phyloP scores from a whole-genome alignment of 2,797 vertebrate species.

The Naso thynnoides region DNA sequence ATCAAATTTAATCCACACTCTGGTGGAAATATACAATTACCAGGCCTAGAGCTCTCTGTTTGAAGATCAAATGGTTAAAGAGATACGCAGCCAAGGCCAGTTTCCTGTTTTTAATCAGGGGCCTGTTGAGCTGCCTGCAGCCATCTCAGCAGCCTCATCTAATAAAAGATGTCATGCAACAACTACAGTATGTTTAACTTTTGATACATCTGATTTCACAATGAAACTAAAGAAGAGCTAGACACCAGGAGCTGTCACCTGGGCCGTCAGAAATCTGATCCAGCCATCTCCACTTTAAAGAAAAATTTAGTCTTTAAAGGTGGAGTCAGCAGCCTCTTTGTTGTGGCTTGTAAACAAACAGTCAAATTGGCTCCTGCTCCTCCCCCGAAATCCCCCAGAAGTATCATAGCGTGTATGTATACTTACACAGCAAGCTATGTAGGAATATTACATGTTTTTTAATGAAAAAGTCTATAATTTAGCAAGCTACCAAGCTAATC shows the following conservation, averaged over 20 bases:
- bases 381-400: no score
- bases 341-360: no score
- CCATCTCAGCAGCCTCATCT: conserved; percentile 48
- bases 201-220: conserved; percentile 48
- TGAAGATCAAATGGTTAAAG: conserved; percentile 68
- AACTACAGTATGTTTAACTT: conserved; percentile 21
- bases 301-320: conserved; percentile 34
- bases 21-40: conserved; percentile 55
- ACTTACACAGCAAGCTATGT: no score
- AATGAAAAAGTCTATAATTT: no score
- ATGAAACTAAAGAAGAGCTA: conserved; percentile 27
- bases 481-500: no score
- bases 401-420: no score
- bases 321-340: no score
- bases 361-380: no score
- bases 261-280: conserved; percentile 1
- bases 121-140: conserved; percentile 51
- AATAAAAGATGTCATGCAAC: conserved; percentile 42
- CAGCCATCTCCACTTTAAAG: conserved; percentile 5
- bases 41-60: conserved; percentile 51
- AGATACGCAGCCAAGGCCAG: conserved; percentile 23
- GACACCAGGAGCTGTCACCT: conserved; percentile 2
- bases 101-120: conserved; percentile 58
- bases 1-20: conserved; percentile 54
- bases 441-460: no score